Evolutionary conservation across 2,113 vertebrate genomes (phyloP).

Genomic region (Xiphias gladius): DNA sequence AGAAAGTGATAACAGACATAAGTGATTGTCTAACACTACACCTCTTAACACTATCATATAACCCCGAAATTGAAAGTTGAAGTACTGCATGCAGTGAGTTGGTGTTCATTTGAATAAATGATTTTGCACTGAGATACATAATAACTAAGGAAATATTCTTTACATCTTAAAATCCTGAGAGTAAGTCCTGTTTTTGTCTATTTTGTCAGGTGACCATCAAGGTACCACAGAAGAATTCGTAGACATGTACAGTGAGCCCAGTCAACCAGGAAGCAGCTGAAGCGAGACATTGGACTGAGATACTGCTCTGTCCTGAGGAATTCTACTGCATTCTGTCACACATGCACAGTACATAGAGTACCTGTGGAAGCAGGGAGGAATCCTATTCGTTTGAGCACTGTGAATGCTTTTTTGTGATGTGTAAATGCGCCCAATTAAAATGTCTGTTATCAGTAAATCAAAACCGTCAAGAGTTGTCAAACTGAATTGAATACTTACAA

Average conservation of each 20-base stretch:
- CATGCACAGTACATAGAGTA: background rate
- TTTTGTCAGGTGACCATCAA: constrained; percentile 89
- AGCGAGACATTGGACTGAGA: background rate
- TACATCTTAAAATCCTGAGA: background rate
- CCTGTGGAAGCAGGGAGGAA: background rate
- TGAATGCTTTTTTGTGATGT: background rate
- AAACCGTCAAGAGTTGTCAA: no score
- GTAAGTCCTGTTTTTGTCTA: background rate
- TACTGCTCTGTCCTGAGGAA: no score
- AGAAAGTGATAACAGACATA: no score
- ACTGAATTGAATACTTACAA: no score
- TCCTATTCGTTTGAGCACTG: background rate
- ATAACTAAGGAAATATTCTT: background rate
- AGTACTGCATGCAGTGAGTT: background rate
- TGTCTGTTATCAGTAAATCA: no score
- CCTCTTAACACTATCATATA: no score
- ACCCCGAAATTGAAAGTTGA: no score
- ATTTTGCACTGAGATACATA: background rate
- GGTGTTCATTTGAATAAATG: background rate
- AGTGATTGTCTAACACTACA: no score
- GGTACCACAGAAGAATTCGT: constrained; percentile 93
- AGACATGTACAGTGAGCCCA: constrained; percentile 39
- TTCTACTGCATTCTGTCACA: background rate
- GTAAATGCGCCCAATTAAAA: background rate
- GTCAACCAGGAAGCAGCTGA: background rate